Conservation (phyloP, 2,113 vertebrate genomes). For the Ranitomeya variabilis region DNA sequence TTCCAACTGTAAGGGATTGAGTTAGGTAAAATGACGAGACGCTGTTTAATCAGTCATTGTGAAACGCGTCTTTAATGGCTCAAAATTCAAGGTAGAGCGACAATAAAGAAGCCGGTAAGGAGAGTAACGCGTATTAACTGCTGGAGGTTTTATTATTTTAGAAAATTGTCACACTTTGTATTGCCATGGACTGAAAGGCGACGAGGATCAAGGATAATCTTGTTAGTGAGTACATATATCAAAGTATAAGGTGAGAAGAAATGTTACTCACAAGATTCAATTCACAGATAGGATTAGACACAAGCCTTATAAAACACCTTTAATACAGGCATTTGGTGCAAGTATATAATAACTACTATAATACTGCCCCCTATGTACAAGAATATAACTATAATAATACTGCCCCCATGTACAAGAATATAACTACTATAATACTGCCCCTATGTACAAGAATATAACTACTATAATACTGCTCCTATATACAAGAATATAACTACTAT, state of each 20-base stretch:
- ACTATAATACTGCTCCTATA: not conserved
- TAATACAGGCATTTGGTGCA: not conserved
- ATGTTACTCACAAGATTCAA: not conserved
- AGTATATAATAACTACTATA: not conserved
- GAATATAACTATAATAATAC: conserved; percentile 13
- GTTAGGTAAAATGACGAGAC: conserved; percentile 38
- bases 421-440: conserved; percentile 8
- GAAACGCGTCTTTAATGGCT: not conserved
- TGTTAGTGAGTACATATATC: not conserved
- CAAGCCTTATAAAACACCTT: not conserved
- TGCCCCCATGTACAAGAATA: not conserved
- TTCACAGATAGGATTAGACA: not conserved
- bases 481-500: too few relatives aligned
- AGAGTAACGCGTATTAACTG: not conserved
- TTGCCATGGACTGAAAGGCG: not conserved
- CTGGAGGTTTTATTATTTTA: conserved; percentile 20
- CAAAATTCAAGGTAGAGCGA: not conserved
- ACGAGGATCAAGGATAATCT: not conserved
- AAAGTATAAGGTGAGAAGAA: not conserved
- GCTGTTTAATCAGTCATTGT: conserved; percentile 16
- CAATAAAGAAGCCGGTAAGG: conserved; percentile 3
- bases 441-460: conserved; percentile 16
- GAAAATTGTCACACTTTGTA: not conserved
- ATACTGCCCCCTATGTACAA: not conserved
- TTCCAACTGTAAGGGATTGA: conserved; percentile 60